phyloP scores from a whole-genome alignment of 2,113 vertebrate genomes.

The Passer montanus region DNA sequence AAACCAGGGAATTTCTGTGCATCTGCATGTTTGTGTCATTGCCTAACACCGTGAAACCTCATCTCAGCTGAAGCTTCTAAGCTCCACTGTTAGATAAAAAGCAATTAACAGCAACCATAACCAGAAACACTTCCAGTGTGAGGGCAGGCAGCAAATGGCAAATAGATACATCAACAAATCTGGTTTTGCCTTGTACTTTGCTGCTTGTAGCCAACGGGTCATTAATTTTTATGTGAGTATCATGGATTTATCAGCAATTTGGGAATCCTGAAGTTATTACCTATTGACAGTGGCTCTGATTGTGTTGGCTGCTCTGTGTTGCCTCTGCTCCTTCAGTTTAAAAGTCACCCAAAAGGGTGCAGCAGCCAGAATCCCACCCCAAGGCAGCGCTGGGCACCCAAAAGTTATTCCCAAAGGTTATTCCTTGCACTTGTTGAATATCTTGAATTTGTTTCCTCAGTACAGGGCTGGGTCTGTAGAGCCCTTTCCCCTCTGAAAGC shows the following conservation, averaged over 20 bases:
- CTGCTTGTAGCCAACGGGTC: constrained; percentile 27
- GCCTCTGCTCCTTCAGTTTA: background rate
- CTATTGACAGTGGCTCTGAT: background rate
- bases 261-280: constrained; percentile 29
- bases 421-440: background rate
- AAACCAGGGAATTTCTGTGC: constrained; percentile 45
- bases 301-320: background rate
- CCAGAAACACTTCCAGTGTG: constrained; percentile 20
- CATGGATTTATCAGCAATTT: background rate
- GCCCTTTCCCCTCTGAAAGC: background rate
- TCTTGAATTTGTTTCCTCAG: background rate
- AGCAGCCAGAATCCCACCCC: background rate
- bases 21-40: constrained; percentile 35
- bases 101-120: constrained; percentile 61
- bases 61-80: constrained; percentile 25
- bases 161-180: constrained; percentile 49
- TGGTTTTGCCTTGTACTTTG: constrained; percentile 13
- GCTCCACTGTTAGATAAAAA: constrained; percentile 29
- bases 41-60: constrained; percentile 5
- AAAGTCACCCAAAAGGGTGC: background rate
- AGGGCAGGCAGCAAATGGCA: constrained; percentile 32
- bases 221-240: constrained; percentile 50
- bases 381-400: background rate
- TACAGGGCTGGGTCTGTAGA: background rate
- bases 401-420: background rate